Evolutionary conservation across 2,888 invertebrate species (phyloP).

Genomic region (Odontocerum albicorne): DNA sequence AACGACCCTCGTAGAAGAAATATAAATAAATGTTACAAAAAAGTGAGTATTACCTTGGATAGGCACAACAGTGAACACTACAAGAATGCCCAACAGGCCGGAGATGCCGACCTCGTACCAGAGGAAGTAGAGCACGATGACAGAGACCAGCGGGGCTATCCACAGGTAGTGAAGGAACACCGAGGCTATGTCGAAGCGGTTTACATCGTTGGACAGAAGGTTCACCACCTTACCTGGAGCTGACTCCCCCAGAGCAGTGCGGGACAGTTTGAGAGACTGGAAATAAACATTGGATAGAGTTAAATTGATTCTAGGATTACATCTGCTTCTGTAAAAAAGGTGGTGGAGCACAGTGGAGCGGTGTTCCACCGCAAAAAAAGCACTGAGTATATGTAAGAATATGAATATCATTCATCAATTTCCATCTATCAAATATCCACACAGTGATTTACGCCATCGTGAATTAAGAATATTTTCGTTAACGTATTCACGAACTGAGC

Average conservation of each 20-base stretch:
- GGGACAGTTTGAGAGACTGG: slow-evolving; percentile 31
- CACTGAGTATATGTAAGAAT: too few species aligned
- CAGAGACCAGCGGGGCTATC: slow-evolving; percentile 70
- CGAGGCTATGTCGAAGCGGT: slow-evolving; percentile 77
- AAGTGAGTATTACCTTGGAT: slow-evolving; percentile 63
- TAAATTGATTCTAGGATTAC: too few species aligned
- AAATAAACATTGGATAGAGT: too few species aligned
- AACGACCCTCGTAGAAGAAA: too few species aligned
- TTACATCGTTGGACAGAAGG: slow-evolving; percentile 84
- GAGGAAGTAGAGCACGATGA: slow-evolving; percentile 70
- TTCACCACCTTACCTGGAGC: slow-evolving; percentile 88
- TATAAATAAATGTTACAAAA: not conserved
- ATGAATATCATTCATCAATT: too few species aligned
- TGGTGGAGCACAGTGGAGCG: too few species aligned
- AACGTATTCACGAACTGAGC: too few species aligned
- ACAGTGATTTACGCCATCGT: too few species aligned
- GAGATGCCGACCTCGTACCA: slow-evolving; percentile 67
- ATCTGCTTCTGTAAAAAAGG: too few species aligned
- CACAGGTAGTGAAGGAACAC: slow-evolving; percentile 77
- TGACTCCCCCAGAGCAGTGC: slow-evolving; percentile 62
- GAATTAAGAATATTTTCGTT: too few species aligned
- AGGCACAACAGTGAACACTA: slow-evolving; percentile 72
- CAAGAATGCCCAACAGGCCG: slow-evolving; percentile 69
- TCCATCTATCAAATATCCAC: too few species aligned
- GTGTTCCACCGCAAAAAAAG: too few species aligned